Base-by-base conservation (phyloP, 2,888 invertebrate species). In the Amiota minor region DNA sequence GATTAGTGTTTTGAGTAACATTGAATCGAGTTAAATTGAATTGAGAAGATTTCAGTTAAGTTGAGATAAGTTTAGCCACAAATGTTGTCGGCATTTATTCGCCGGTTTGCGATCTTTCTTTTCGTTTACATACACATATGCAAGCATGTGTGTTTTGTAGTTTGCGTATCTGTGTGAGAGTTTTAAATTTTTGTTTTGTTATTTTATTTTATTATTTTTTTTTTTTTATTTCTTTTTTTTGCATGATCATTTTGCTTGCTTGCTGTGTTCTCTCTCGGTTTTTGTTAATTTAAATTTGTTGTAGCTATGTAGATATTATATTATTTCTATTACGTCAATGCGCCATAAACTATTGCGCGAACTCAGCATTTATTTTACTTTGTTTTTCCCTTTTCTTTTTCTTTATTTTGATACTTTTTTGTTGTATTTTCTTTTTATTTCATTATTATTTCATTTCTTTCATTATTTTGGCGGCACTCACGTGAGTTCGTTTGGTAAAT, bases 321-420 rank as follows among this genome's bases (percentile, higher is more conserved):
- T 35, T 35, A 35, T 35, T 68, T 68, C 82, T 86, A 83, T 86
- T 86, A 86, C 83, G 83, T 86, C 67, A 68, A 68, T 68, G 67
- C 53, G 49, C 67, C 65, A 10, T n/a, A 16, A 23, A 68, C 67
- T 53, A 53, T 53, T 68, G 67, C 6, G 67, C 67, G 50, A 68
- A 68, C n/a, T 53, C 23, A 68, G 67, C 50, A 65, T 47, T 65
- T 18, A 11, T 59, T 20, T 50, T 50, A 23, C 23, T 68, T 53
- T 68, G 18, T 62, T 62, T n/a, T 62, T 62, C n/a, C 9, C 1
- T 59, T 59, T 59, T 59, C 16, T 56, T 56, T 1, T 1, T 18
- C n/a, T 20, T 11, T 50, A 53, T 68, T 23, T 49, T 46, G n/a
- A n/a, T n/a, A n/a, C 53, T 20, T 68, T 53, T 68, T 68, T 23